Evolutionary conservation across 2,113 vertebrate genomes (phyloP), one percentile per base, ranked within the genome.

Genomic region (Ploceus nigricollis): DNA sequence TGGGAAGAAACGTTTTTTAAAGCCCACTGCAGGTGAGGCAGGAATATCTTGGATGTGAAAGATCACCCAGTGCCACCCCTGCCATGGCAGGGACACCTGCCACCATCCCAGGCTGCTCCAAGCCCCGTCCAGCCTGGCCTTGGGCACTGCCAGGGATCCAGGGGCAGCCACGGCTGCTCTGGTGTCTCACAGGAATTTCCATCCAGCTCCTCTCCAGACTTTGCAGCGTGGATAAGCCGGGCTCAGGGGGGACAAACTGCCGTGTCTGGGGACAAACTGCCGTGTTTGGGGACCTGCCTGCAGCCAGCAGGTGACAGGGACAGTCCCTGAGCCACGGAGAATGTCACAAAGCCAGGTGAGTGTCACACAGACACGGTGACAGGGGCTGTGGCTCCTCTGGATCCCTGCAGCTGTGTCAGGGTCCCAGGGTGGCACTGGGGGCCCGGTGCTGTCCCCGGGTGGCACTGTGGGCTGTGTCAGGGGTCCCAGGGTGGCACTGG

Each of bases 211-310:
- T 73, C 69, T 14, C 10, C 51, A 4, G 2, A 5, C 40, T 39
- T 1, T 4, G n/a, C 54, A 54, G 58, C 11, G 9, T 0, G 1
- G 22, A 4, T 30, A 5, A 27, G 11, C 7, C 0, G 0, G 45
- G 51, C 35, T 40, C 1, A 1, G 3, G 10, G 3, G 9, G 15
- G 42, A 44, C 51, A 24, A 31, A 15, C 17, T n/a, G n/a, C n/a
- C n/a, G n/a, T n/a, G n/a, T n/a, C n/a, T 1, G 39, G 21, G n/a
- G 44, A 8, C 51, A 24, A 27, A 15, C 17, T 1, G 72, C 73
- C 6, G 2, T 3, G 7, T 10, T 7, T 3, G 24, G 51, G 22
- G 30, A 16, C 33, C 20, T 6, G 44, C 33, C 71, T 4, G 25
- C 61, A 15, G 53, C 17, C 5, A 8, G 50, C 22, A 6, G 51